These are phyloP conservation scores for Bombycilla garrulus DNA, from an alignment of 2,113 vertebrate species.

Conservation along the genomic window DNA sequence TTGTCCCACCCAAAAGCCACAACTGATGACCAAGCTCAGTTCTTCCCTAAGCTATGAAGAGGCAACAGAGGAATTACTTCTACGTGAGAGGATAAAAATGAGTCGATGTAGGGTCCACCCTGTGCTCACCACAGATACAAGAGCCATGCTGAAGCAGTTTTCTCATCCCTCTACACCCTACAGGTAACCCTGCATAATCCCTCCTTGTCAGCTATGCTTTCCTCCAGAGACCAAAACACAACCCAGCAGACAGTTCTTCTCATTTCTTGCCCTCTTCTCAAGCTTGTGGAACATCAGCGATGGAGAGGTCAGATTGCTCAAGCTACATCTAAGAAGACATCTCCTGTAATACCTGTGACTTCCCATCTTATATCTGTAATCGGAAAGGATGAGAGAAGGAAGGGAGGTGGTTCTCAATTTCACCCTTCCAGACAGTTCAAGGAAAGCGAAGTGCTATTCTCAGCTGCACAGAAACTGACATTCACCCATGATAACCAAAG, in stretches of 20 bases:
- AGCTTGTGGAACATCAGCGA: background rate
- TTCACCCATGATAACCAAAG: background rate
- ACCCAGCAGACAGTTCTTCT: background rate
- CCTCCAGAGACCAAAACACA: background rate
- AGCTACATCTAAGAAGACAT: background rate
- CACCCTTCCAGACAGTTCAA: background rate
- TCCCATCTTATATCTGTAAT: background rate
- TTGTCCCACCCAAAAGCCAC: background rate
- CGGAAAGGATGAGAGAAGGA: background rate
- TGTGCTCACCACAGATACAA: background rate
- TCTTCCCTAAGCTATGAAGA: background rate
- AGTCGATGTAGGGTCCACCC: background rate
- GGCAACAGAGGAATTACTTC: background rate
- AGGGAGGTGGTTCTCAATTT: background rate
- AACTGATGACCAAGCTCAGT: background rate
- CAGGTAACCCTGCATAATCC: background rate
- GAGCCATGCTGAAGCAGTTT: background rate
- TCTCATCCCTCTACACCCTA: background rate
- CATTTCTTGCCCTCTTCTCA: background rate
- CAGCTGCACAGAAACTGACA: background rate
- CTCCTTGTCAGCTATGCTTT: background rate
- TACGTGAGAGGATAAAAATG: rapidly evolving
- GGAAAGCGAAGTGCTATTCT: background rate
- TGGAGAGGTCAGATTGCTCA: background rate
- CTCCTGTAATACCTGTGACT: background rate